phyloP scores from a whole-genome alignment of 2,113 vertebrate genomes.

The Oryzias javanicus region DNA sequence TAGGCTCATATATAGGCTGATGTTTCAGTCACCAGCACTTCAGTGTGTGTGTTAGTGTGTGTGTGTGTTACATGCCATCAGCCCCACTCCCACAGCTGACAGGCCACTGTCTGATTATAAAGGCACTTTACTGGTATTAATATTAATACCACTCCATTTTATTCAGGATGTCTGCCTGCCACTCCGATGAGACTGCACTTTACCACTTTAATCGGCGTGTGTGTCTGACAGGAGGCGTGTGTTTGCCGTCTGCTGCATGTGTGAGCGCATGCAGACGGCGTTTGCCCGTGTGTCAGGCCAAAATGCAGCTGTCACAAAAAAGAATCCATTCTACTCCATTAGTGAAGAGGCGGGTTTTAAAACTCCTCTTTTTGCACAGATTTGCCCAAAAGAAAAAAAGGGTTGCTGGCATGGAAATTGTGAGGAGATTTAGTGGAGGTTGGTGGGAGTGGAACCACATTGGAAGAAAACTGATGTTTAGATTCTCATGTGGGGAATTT shows the following conservation, averaged over 20 bases:
- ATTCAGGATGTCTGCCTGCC: slow-evolving; percentile 80
- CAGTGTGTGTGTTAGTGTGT: slow-evolving; percentile 20
- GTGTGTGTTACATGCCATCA: slow-evolving; percentile 59
- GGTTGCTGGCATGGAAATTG: not conserved
- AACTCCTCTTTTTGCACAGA: slow-evolving; percentile 32
- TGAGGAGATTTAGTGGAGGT: not conserved
- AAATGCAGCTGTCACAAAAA: slow-evolving; percentile 58
- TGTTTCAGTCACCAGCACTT: slow-evolving; percentile 35
- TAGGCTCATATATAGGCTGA: slow-evolving; percentile 1
- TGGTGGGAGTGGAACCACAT: not conserved
- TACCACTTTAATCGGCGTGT: slow-evolving; percentile 70
- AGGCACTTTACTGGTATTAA: slow-evolving; percentile 81
- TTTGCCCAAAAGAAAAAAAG: not conserved
- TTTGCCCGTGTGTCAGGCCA: slow-evolving; percentile 24
- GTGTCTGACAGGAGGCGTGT: slow-evolving; percentile 52
- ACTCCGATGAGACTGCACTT: slow-evolving; percentile 75
- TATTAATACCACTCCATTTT: slow-evolving; percentile 83
- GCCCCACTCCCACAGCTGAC: slow-evolving; percentile 72
- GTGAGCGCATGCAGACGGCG: slow-evolving; percentile 43
- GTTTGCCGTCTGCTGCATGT: slow-evolving; percentile 33
- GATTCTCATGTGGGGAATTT: too few relatives aligned
- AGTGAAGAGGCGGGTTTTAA: slow-evolving; percentile 40
- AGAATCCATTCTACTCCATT: slow-evolving; percentile 60
- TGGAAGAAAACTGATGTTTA: too few relatives aligned
- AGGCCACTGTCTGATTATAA: slow-evolving; percentile 80